Conservation (phyloP, 37 sponge, comb jelly and placozoan genomes). For the Bolinopsis microptera region DNA sequence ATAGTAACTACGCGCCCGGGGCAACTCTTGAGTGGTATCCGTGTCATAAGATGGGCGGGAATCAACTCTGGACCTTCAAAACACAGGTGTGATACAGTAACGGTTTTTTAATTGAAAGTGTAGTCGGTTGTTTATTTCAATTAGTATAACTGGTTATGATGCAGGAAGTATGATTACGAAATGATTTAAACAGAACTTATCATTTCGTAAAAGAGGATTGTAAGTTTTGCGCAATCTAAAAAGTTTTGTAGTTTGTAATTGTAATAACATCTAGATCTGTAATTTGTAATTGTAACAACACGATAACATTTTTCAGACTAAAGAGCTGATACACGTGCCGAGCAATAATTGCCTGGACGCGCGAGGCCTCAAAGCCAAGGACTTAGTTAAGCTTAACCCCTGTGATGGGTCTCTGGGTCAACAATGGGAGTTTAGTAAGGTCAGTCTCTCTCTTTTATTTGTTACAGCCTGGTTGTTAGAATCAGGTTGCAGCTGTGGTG, state of each 20-base stretch:
- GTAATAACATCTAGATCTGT: no score
- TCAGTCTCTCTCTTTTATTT: no score
- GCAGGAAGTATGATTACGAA: not conserved
- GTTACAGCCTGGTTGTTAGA: no score
- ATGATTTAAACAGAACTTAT: no score
- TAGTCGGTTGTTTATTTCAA: not conserved
- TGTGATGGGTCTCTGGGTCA: conserved; percentile 15
- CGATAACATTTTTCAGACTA: no score
- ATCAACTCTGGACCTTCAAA: conserved; percentile 69
- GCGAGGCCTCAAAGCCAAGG: conserved; percentile 42
- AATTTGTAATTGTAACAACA: no score
- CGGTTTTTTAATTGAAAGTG: not conserved
- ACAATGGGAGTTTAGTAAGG: conserved; percentile 60
- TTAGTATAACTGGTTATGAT: not conserved
- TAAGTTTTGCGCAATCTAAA: no score
- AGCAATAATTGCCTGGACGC: conserved; percentile 34
- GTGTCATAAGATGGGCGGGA: conserved; percentile 75
- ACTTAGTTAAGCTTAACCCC: conserved; percentile 28
- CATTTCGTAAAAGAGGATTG: no score
- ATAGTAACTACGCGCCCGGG: conserved; percentile 11
- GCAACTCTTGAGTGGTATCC: conserved; percentile 62
- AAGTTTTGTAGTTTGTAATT: no score
- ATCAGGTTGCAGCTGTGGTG: no score
- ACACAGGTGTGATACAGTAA: conserved; percentile 31
- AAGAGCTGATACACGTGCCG: conserved; percentile 46